These are phyloP conservation scores for Pseudonaja textilis DNA, from an alignment of 2,113 vertebrate genomes.

Conservation along the genomic window DNA sequence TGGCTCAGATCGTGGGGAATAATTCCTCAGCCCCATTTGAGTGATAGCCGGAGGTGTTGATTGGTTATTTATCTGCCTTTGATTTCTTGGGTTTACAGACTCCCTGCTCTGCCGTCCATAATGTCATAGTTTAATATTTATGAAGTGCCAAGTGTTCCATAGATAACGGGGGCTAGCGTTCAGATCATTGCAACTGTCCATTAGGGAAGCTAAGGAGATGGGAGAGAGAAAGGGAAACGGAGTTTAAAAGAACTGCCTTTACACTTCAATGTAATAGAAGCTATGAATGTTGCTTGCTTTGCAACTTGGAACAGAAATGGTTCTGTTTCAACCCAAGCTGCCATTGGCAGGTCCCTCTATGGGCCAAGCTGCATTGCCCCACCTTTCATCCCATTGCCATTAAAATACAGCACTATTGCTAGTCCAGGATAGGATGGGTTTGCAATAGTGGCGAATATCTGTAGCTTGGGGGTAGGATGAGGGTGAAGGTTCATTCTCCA, in stretches of 20 bases:
- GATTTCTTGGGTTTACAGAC: conserved; percentile 30
- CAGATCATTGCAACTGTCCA: background rate
- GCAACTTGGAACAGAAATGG: background rate
- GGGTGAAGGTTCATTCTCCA: no score
- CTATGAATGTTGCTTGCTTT: background rate
- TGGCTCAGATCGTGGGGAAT: background rate
- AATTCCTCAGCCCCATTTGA: background rate
- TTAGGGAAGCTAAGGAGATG: background rate
- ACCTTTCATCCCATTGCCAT: background rate
- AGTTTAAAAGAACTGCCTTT: background rate
- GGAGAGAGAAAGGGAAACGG: background rate
- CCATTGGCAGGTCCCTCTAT: background rate
- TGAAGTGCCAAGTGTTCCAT: conserved; percentile 7
- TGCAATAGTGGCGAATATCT: no score
- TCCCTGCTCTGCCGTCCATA: background rate
- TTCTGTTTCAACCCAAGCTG: background rate
- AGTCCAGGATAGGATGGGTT: background rate
- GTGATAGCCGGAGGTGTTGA: background rate
- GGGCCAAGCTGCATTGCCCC: no score
- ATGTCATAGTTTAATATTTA: conserved; percentile 37
- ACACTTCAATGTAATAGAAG: background rate
- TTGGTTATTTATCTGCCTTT: conserved; percentile 25
- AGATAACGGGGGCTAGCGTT: background rate
- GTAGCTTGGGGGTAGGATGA: no score
- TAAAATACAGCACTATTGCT: background rate